Evolutionary conservation across 2,888 invertebrate genomes (phyloP), one percentile per base, ranked within the genome.

Genomic region (Tachina grossa): DNA sequence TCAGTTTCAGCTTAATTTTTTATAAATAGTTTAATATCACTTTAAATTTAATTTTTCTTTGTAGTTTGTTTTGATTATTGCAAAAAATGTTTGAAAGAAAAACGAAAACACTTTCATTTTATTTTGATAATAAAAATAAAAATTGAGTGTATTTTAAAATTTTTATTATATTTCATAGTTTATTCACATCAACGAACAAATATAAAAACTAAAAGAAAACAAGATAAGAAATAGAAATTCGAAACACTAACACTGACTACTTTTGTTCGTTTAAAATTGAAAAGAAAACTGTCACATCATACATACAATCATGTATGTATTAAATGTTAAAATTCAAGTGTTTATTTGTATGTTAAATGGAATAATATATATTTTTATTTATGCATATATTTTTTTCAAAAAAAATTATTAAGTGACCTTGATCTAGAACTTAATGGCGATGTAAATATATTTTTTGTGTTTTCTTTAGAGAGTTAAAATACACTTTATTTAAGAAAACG

Each of bases 191-290:
- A 16, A 1, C 16, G 39, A 65, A 22, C 65, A 65, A 63, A 65
- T 72, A 79, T 19, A 79, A 65, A 79, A 68, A 10, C 39, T n/a
- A 61, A 68, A 65, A 8, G 10, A 19, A 69, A 68, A 65, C 22
- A 31, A 66, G 83, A 77, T 83, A 83, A 83, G 77, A 53, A 43
- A 55, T 71, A 83, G 77, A 53, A 43, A 57, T 71, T 59, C 22
- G n/a, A 13, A 49, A 45, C 5, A 51, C 16, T 13, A 31, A 76
- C 47, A 69, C 41, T 39, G 31, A 31, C 31, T 31, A 6, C 31
- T 31, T n/a, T n/a, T 5, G 31, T 31, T 31, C 19, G 47, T 39
- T 39, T 9, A n/a, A n/a, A 59, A 9, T 61, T 13, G 8, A 16
- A 39, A 16, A 61, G 41, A 53, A 68, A 66, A 31, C 31, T 43